phyloP scores from a whole-genome alignment of 2,888 invertebrate species.

The Hypselothyrea guttata region DNA sequence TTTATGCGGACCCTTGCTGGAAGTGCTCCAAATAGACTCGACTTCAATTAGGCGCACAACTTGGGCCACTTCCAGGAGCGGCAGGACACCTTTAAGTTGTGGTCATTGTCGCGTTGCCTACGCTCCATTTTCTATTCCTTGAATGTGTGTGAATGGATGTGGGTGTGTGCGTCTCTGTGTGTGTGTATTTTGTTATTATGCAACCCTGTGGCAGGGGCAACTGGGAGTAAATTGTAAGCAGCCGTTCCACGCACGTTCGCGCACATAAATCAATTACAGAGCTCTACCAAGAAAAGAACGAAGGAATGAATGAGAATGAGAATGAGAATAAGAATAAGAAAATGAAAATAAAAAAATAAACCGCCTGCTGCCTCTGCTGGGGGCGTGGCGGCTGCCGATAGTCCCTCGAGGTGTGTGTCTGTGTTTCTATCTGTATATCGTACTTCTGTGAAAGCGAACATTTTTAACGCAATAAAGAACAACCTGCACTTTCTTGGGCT shows the following conservation, averaged over 20 bases:
- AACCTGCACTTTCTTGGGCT: slow-evolving; percentile 61
- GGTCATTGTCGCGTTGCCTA: slow-evolving; percentile 29
- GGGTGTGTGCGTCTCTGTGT: not conserved
- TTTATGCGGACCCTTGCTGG: slow-evolving; percentile 10
- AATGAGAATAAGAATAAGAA: too few species aligned
- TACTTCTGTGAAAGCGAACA: slow-evolving; percentile 60
- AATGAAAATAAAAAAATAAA: slow-evolving; percentile 6
- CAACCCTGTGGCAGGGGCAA: slow-evolving; percentile 2
- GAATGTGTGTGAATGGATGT: slow-evolving; percentile 3
- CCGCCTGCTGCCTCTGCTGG: not conserved
- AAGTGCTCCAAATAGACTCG: slow-evolving; percentile 11
- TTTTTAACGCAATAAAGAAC: slow-evolving; percentile 68
- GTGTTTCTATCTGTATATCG: slow-evolving; percentile 18
- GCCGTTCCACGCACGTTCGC: slow-evolving; percentile 69
- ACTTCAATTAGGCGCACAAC: slow-evolving; percentile 7
- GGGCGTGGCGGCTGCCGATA: slow-evolving; percentile 38
- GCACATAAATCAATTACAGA: slow-evolving; percentile 72
- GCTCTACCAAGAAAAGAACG: slow-evolving; percentile 29
- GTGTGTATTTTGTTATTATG: slow-evolving; percentile 5
- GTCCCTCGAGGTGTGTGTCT: slow-evolving; percentile 18
- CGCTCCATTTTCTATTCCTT: slow-evolving; percentile 2
- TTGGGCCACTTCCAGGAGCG: slow-evolving; percentile 4
- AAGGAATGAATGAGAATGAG: too few species aligned
- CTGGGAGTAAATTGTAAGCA: slow-evolving; percentile 47
- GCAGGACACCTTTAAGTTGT: slow-evolving; percentile 22